Conservation (phyloP, 1,140 invertebrate genomes). For the Papilio aristodemus region DNA sequence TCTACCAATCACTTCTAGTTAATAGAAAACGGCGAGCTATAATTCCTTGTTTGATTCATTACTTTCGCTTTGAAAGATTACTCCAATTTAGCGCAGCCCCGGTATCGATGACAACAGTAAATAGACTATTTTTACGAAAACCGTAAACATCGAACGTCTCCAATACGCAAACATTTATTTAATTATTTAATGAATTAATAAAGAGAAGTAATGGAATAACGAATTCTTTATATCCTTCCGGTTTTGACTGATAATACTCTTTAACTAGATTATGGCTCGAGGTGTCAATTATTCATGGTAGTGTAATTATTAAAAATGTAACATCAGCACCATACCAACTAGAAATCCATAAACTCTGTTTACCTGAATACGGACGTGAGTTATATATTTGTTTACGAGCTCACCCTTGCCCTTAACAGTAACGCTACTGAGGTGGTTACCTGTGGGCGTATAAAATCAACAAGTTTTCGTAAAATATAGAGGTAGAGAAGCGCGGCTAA, state of each 20-base stretch:
- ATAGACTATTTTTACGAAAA: constrained; percentile 8
- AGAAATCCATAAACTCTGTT: too few species aligned
- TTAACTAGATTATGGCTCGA: too few species aligned
- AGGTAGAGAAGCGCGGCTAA: constrained; percentile 17
- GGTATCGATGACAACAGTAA: constrained; percentile 20
- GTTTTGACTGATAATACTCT: too few species aligned
- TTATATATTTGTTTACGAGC: too few species aligned
- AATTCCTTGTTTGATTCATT: constrained; percentile 14
- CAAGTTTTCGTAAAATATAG: not conserved
- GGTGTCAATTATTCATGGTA: too few species aligned
- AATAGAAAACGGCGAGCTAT: not conserved
- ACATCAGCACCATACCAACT: too few species aligned
- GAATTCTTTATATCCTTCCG: too few species aligned
- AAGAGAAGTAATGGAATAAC: too few species aligned
- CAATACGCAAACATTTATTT: not conserved
- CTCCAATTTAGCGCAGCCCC: constrained; percentile 9
- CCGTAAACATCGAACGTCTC: not conserved
- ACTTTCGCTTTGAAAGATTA: constrained; percentile 26
- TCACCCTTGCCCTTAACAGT: not conserved
- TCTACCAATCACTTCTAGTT: not conserved
- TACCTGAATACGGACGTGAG: too few species aligned
- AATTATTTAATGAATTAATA: too few species aligned
- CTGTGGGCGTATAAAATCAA: constrained; percentile 17
- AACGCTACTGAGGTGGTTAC: not conserved
- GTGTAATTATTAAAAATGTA: too few species aligned